phyloP scores from a whole-genome alignment of 2,113 vertebrate genomes.

The Oncorhynchus mykiss region DNA sequence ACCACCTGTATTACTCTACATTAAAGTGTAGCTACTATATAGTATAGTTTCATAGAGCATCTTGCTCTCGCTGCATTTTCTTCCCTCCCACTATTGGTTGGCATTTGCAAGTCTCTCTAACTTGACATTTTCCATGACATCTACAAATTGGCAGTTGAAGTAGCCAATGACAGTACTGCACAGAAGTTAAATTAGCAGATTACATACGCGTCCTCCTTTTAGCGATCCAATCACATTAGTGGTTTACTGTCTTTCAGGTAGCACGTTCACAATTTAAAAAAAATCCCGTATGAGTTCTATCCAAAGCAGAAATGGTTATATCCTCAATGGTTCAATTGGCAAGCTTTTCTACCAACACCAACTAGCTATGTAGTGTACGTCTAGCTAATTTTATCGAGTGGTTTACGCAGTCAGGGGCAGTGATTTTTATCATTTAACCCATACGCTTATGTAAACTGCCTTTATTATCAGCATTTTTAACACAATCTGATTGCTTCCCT shows the following conservation, averaged over 20 bases:
- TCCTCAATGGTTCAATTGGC: background rate
- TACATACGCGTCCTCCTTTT: background rate
- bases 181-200: background rate
- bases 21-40: background rate
- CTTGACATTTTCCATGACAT: slow-evolving; percentile 15
- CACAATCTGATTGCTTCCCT: background rate
- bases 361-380: slow-evolving; percentile 47
- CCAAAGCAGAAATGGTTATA: too few species aligned
- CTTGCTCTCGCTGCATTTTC: background rate
- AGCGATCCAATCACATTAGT: slow-evolving; percentile 45
- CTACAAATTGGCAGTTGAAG: background rate
- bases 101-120: slow-evolving; percentile 6
- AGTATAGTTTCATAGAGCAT: too few species aligned
- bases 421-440: background rate
- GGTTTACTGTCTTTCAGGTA: background rate
- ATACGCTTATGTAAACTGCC: background rate
- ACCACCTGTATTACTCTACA: background rate
- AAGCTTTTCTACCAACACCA: background rate
- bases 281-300: slow-evolving; percentile 5
- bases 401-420: slow-evolving; percentile 2
- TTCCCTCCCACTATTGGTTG: background rate
- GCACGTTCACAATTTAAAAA: background rate
- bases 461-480: background rate
- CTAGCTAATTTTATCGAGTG: slow-evolving; percentile 25
- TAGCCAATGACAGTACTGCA: slow-evolving; percentile 41